A percentile compares a stretch with the other conserved stretches of the same genome.
These are phyloP conservation scores for Rhabditoides inermis DNA, from an alignment of 2,888 invertebrate genomes.

Conservation along the genomic window DNA sequence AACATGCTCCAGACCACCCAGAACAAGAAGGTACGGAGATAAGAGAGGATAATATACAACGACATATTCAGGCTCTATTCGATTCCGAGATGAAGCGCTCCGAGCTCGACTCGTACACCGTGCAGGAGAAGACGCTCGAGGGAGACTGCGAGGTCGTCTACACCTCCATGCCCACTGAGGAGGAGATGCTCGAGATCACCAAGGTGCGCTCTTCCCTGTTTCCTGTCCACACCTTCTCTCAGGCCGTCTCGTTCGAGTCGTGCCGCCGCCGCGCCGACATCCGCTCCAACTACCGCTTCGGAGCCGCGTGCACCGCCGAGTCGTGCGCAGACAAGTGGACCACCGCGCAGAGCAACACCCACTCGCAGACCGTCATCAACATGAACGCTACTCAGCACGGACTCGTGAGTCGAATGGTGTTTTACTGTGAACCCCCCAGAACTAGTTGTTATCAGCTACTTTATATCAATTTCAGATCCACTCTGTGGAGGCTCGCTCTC, in stretches of 20 bases:
- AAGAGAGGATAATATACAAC: constrained; percentile 3
- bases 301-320: neutral
- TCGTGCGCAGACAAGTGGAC: no score
- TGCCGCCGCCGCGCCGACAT: constrained; percentile 45
- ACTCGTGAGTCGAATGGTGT: no score
- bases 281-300: constrained; percentile 18
- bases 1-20: constrained; percentile 43
- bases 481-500: constrained; percentile 31
- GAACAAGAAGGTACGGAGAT: constrained; percentile 11
- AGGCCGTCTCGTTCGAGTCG: constrained; percentile 54
- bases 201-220: no score
- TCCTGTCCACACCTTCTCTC: no score
- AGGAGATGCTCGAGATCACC: constrained; percentile 42
- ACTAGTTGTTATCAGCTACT: no score
- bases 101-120: constrained; percentile 12
- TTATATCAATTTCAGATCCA: constrained; percentile 32
- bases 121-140: constrained; percentile 35
- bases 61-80: constrained; percentile 16
- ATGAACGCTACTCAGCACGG: no score
- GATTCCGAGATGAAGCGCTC: neutral
- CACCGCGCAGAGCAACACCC: no score
- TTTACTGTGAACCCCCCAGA: no score
- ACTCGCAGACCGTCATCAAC: no score
- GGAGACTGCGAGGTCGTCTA: constrained; percentile 41
- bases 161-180: constrained; percentile 15